Evolutionary conservation across 2,797 vertebrate genomes (phyloP).

Genomic region (Paratrypauchen microcephalus): DNA sequence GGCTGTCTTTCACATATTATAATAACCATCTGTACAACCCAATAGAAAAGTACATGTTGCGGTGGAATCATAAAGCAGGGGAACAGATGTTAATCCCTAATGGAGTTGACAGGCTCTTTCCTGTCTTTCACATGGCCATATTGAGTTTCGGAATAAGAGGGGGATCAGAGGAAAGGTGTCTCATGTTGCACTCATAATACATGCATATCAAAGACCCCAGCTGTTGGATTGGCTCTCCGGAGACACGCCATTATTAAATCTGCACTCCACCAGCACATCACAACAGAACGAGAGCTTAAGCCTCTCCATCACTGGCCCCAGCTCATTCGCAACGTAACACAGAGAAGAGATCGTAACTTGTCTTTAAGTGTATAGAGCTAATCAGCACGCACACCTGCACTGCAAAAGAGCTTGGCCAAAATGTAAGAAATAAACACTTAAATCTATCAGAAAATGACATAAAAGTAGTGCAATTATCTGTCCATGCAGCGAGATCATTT

Average conservation of each 20-base stretch:
- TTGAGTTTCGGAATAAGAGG: conserved; percentile 90
- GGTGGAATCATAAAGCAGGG: conserved; percentile 72
- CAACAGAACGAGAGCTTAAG: conserved; percentile 71
- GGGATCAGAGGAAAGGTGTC: conserved; percentile 91
- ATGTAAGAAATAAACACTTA: too few species aligned
- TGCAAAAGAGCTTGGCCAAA: too few species aligned
- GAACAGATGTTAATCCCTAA: conserved; percentile 80
- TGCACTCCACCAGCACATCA: conserved; percentile 73
- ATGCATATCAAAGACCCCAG: conserved; percentile 96
- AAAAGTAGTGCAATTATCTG: too few species aligned
- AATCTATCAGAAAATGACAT: too few species aligned
- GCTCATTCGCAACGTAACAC: conserved; percentile 84
- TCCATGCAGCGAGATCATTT: too few species aligned
- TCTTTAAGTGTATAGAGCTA: conserved; percentile 82
- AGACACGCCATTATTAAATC: conserved; percentile 87
- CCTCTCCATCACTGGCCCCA: conserved; percentile 68
- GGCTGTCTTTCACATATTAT: conserved; percentile 55
- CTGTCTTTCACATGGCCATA: conserved; percentile 79
- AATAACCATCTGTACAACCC: conserved; percentile 75
- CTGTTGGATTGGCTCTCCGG: conserved; percentile 91
- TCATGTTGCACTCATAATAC: conserved; percentile 94
- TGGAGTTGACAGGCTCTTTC: conserved; percentile 80
- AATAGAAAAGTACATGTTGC: conserved; percentile 70
- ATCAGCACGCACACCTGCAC: conserved; percentile 91
- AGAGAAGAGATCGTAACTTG: conserved; percentile 84